phyloP scores from a whole-genome alignment of 2,888 invertebrate species.

The Agonopterix alstromeriana region DNA sequence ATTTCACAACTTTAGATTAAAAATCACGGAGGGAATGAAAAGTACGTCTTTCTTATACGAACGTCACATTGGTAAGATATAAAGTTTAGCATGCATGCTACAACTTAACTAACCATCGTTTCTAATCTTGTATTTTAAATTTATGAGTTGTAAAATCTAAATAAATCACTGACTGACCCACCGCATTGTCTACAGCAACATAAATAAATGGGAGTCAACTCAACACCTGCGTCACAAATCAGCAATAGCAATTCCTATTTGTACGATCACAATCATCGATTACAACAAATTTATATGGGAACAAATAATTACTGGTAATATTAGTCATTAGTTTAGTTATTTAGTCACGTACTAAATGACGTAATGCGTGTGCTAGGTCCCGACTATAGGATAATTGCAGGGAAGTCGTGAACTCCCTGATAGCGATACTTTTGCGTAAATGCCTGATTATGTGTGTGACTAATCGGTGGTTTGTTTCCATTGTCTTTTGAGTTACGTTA shows the following conservation, averaged over 20 bases:
- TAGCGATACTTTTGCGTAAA: conserved; percentile 52
- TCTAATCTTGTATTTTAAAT: no score
- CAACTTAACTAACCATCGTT: no score
- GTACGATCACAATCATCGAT: conserved; percentile 7
- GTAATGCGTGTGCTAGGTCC: conserved; percentile 18
- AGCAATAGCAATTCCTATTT: conserved; percentile 1
- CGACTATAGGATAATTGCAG: conserved; percentile 44
- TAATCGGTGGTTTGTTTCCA: conserved; percentile 49
- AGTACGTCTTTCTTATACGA: no score
- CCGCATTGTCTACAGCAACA: no score
- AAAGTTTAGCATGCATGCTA: no score
- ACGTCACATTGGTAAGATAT: no score
- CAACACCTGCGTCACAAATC: not conserved
- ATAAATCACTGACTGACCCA: no score
- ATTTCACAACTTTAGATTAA: no score
- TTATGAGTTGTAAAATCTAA: no score
- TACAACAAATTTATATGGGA: conserved; percentile 9
- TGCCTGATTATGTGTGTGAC: conserved; percentile 53
- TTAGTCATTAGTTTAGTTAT: conserved; percentile 54
- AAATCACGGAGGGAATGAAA: no score
- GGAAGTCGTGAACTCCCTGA: conserved; percentile 51
- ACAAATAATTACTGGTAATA: conserved; percentile 15
- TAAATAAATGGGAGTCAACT: no score
- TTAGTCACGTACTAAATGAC: conserved; percentile 32
- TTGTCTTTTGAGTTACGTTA: conserved; percentile 9